These are phyloP conservation scores for Eulemur rubriventer DNA, from an alignment of 2,797 vertebrate genomes.

Conservation along the genomic window DNA sequence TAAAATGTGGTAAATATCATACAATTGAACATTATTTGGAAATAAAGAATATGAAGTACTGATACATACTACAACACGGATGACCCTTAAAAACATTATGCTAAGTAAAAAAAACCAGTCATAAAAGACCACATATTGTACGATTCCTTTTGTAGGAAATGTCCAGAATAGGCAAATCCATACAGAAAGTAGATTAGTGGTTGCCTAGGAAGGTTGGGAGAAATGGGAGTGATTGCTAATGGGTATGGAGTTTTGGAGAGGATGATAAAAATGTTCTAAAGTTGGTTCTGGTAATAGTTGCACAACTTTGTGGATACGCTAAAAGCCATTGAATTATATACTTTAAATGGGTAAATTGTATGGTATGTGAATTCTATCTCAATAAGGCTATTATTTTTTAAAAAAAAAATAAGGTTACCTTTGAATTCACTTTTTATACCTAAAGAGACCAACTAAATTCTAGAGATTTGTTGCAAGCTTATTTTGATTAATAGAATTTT, in stretches of 20 bases:
- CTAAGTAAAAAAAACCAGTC: not conserved
- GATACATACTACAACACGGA: not conserved
- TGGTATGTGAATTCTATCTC: not conserved
- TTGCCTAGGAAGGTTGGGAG: not conserved
- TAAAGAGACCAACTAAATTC: slow-evolving; percentile 13
- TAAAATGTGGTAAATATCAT: not conserved
- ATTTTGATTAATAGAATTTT: slow-evolving; percentile 35
- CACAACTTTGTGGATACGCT: not conserved
- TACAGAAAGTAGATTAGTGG: not conserved
- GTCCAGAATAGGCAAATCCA: not conserved
- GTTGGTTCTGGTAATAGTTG: not conserved
- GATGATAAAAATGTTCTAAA: not conserved
- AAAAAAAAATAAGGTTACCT: not conserved
- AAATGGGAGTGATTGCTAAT: not conserved
- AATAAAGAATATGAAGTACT: not conserved
- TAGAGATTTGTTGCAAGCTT: not conserved
- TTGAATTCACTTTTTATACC: slow-evolving; percentile 26
- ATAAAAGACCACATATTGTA: not conserved
- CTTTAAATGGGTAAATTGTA: not conserved
- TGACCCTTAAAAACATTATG: not conserved
- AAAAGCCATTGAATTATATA: not conserved
- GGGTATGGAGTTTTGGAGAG: not conserved
- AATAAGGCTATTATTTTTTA: not conserved
- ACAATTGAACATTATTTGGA: not conserved
- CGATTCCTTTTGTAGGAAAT: not conserved